A percentile compares a stretch with the other conserved stretches of the same genome.
phyloP scores from a whole-genome alignment of 2,797 vertebrate species.

The Sphenodon punctatus region DNA sequence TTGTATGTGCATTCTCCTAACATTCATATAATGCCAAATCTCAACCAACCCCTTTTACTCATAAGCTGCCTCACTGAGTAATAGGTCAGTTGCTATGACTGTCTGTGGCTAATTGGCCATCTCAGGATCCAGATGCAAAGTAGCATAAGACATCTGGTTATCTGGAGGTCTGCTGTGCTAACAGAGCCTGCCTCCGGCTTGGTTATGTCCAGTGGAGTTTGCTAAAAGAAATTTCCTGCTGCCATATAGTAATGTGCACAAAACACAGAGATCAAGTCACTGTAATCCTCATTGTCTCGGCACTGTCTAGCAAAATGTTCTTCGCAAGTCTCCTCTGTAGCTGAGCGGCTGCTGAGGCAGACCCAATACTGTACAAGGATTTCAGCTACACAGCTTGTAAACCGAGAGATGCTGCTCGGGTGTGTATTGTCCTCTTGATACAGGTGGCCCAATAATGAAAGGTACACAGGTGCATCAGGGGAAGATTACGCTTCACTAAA shows the following conservation, averaged over 20 bases:
- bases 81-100: neutral
- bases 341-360: neutral
- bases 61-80: neutral
- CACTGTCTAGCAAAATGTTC: neutral
- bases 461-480: neutral
- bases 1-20: neutral
- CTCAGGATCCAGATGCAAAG: neutral
- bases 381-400: neutral
- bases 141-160: neutral
- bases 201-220: fast-evolving
- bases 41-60: neutral
- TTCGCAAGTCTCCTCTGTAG: neutral
- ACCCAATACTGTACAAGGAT: neutral
- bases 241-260: too few species aligned
- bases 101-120: neutral
- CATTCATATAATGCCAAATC: neutral
- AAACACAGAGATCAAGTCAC: too few species aligned
- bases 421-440: neutral
- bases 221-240: too few species aligned
- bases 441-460: neutral
- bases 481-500: neutral
- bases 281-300: neutral
- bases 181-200: fast-evolving
- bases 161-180: neutral
- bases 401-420: neutral